Base-by-base conservation (phyloP, 2,113 vertebrate genomes). In the Stegastes partitus region DNA sequence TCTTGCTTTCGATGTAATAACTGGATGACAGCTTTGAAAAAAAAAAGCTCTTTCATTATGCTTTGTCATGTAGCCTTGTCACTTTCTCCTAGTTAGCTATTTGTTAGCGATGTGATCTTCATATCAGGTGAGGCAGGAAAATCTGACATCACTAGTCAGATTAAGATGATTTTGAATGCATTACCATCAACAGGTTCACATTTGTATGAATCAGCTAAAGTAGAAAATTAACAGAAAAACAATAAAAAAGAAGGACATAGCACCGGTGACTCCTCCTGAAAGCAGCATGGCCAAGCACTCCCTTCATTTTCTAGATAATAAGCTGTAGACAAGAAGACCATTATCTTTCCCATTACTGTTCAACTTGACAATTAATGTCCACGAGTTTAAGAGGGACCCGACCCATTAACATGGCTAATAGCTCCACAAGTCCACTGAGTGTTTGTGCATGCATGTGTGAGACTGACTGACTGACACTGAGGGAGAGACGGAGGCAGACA, bases 341-440 rank as follows among this genome's bases (percentile, higher is more conserved):
- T 87, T 87, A 89, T 89, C 81, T 74, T 82, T 67, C 65, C 68
- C 84, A 87, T 87, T 84, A 88, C 80, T 66, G 71, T 63, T 88
- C 51, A 87, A 85, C 70, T 75, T 79, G 68, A 75, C 63, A 81
- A 88, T 91, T 84, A 82, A 87, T 85, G 72, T 73, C 71, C 90
- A 71, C 58, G 42, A 44, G 59, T 89, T 86, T 76, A 86, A 73
- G 45, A 1, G 68, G 78, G 81, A 78, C 58, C 26, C 51, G 57
- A 83, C 39, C 58, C 71, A 82, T 87, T 90, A 87, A 53, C 68
- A 74, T 65, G 68, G 81, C 79, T 88, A 74, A 86, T 78, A 55
- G 81, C 67, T 75, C 44, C 11, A 63, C 37, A 81, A 65, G 79
- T 59, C 81, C 66, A 54, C 34, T 58, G 65, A 75, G 83, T 80